phyloP scores from a whole-genome alignment of 2,113 vertebrate species.

The Dascyllus trimaculatus region DNA sequence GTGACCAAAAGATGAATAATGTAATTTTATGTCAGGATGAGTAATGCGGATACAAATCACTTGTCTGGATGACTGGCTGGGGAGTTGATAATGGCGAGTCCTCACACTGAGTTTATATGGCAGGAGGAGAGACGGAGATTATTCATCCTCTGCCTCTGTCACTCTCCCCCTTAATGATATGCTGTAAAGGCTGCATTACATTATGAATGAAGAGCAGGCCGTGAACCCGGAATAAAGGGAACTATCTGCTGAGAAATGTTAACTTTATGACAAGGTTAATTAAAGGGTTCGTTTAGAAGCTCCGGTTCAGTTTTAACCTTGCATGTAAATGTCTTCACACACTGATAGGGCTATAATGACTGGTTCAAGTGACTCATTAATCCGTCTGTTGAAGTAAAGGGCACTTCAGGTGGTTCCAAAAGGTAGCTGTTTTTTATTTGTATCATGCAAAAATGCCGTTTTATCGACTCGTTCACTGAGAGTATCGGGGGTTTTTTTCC shows the following conservation, averaged over 20 bases:
- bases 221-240: constrained; percentile 23
- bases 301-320: not conserved
- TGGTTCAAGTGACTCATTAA: not conserved
- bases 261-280: constrained; percentile 36
- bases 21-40: constrained; percentile 60
- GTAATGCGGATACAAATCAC: constrained; percentile 61
- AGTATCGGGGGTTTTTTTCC: no score
- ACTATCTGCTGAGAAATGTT: constrained; percentile 29
- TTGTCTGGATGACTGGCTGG: constrained; percentile 46
- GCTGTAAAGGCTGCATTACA: constrained; percentile 22
- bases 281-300: constrained; percentile 12
- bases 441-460: constrained; percentile 8
- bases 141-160: constrained; percentile 35
- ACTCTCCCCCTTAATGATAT: constrained; percentile 38
- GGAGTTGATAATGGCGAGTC: constrained; percentile 59
- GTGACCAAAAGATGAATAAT: constrained; percentile 54
- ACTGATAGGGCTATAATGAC: not conserved
- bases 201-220: constrained; percentile 36
- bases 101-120: constrained; percentile 49
- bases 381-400: not conserved
- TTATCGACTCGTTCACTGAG: constrained; percentile 53
- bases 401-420: not conserved
- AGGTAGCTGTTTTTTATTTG: not conserved
- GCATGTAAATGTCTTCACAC: not conserved
- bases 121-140: constrained; percentile 42